These are phyloP conservation scores for Gorsachius magnificus DNA, from an alignment of 2,797 vertebrate genomes.

Conservation along the genomic window DNA sequence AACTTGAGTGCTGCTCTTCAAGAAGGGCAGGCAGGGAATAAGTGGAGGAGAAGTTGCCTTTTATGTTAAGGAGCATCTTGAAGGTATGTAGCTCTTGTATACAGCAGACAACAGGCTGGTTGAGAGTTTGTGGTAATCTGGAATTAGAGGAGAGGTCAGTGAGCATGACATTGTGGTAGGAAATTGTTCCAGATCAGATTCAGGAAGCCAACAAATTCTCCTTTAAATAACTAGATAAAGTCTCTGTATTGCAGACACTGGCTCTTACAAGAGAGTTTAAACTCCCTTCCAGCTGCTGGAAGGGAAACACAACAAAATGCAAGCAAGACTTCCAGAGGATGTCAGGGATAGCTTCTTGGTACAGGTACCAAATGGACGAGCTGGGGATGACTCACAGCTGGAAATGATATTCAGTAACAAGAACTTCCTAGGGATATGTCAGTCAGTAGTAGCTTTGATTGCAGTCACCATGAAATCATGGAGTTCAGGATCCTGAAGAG, in stretches of 20 bases:
- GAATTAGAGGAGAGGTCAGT: neutral
- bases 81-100: neutral
- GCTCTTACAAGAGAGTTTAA: neutral
- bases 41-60: neutral
- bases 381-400: neutral
- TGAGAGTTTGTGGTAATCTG: neutral
- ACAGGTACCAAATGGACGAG: neutral
- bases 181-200: neutral
- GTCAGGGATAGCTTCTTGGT: neutral
- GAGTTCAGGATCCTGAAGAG: neutral
- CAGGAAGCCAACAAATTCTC: neutral
- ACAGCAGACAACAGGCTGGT: neutral
- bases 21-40: neutral
- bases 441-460: neutral
- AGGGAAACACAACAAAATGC: neutral
- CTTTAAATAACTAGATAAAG: neutral
- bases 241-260: neutral
- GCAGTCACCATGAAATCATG: neutral
- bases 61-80: neutral
- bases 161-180: neutral
- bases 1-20: neutral
- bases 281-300: neutral
- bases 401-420: neutral
- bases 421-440: neutral
- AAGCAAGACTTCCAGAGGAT: neutral